Base-by-base conservation (phyloP, 23 tunicate genomes). In the Oikopleura dioica region DNA sequence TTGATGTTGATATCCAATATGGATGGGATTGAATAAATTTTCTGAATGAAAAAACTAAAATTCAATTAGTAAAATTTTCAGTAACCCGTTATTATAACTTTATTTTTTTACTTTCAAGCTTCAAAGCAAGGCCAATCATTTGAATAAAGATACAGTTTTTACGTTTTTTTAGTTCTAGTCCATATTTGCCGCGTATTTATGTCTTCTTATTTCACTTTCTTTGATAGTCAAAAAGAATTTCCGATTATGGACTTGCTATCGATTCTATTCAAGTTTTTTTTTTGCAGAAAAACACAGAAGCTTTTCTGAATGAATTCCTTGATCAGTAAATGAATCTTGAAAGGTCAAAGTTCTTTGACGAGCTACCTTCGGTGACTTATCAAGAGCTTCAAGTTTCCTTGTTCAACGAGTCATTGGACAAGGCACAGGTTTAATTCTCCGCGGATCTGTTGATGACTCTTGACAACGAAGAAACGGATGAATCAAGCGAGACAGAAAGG, bases 211-310 rank as follows among this genome's bases (percentile, higher is more conserved):
- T 63, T 63, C 72, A 63, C 29, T 63, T 63, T 63, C 26, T 44
- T 44, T 21, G 55, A 44, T 44, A 44, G 9, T 44, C 55, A 9
- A 44, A 44, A 44, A 44, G 72, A 31, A 16, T 63, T 63, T 31
- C 72, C 72, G 2, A 63, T 63, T 21, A 63, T 63, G 72, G 72
- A 63, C 4, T 31, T 63, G 5, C 33, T 63, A 2, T 63, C 72
- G 72, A 63, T 63, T 23, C 33, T 63, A 63, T 63, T 63, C 26
- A 63, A 63, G 26, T 63, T 63, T 63, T 12, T 31, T 21, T 63
- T 16, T 63, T 63, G 32, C 32, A 23, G 26, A 28, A 63, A 23
- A 4, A 28, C 16, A 12, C 72, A 23, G 5, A 31, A 63, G 5
- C 30, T 31, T 28, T 28, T 63, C 26, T 23, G 72, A 31, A 63